phyloP scores from a whole-genome alignment of 2,888 invertebrate genomes.

The Drosophila antonietae region DNA sequence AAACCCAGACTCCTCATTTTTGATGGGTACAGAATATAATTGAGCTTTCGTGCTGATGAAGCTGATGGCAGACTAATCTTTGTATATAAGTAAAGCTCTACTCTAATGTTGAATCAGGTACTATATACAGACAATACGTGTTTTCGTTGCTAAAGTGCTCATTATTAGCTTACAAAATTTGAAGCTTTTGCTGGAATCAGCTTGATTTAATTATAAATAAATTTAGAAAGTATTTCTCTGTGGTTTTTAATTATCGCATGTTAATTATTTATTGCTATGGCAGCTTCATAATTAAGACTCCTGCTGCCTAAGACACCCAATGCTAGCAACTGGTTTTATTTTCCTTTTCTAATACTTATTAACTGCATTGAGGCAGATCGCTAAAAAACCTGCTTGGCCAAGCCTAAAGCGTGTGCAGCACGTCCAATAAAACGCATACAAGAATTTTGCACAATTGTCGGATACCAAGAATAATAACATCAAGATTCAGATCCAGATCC shows the following conservation, averaged over 20 bases:
- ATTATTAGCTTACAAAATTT: background rate
- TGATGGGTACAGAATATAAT: background rate
- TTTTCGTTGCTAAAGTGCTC: background rate
- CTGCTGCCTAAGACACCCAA: conserved; percentile 38
- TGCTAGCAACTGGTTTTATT: conserved; percentile 46
- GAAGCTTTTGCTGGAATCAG: background rate
- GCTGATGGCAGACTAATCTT: background rate
- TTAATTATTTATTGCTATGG: conserved; percentile 10
- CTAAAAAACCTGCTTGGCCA: conserved; percentile 2
- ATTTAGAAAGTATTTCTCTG: background rate
- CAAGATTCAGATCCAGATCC: conserved; percentile 22
- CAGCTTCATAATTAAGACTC: conserved; percentile 6
- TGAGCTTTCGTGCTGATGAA: conserved; percentile 2
- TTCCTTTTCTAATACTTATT: conserved; percentile 29
- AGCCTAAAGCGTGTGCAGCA: background rate
- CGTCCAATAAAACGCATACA: conserved; percentile 41
- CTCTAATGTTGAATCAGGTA: background rate
- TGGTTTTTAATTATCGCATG: conserved; percentile 7
- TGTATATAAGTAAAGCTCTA: background rate
- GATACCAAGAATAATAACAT: conserved; percentile 57
- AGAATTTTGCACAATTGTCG: conserved; percentile 39
- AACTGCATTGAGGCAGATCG: conserved; percentile 30
- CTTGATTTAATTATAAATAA: background rate
- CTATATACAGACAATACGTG: conserved; percentile 2
- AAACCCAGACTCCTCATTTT: background rate